Evolutionary conservation across 2,797 vertebrate species (phyloP).

Genomic region (Morelia viridis): DNA sequence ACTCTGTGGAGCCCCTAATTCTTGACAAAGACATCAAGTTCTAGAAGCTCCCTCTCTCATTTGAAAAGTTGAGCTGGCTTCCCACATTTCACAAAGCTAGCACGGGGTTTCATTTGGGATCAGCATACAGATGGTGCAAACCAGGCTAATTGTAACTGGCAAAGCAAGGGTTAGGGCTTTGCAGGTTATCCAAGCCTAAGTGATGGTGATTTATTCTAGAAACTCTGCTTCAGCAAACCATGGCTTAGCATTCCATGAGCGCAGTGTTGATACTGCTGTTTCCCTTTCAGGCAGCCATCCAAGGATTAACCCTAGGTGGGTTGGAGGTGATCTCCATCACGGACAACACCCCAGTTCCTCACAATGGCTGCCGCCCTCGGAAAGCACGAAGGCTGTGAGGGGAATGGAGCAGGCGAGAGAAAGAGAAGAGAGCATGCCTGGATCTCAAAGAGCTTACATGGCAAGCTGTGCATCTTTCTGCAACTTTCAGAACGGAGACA

Average conservation of each 20-base stretch:
- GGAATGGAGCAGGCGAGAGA: neutral
- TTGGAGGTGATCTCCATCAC: conserved; percentile 94
- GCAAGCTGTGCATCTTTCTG: neutral
- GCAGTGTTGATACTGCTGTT: neutral
- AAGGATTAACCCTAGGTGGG: conserved; percentile 92
- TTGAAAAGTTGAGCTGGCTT: neutral
- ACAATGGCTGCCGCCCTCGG: conserved; percentile 95
- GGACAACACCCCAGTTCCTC: conserved; percentile 91
- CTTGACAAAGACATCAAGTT: neutral
- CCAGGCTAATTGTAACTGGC: neutral
- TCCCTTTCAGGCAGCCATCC: conserved; percentile 85
- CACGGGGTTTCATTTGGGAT: too few relatives aligned
- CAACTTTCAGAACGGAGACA: neutral
- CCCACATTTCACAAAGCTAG: neutral
- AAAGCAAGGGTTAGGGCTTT: neutral
- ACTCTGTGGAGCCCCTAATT: neutral
- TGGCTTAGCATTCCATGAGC: neutral
- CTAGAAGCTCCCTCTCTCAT: neutral
- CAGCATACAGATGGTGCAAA: neutral
- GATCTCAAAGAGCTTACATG: neutral
- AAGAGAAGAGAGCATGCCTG: neutral
- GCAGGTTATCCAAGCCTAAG: neutral
- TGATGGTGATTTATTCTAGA: neutral
- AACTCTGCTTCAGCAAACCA: too few relatives aligned
- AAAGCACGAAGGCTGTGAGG: conserved; percentile 83